Percentiles rank a stretch among this genome's conserved stretches.
Conservation (phyloP, 2,888 invertebrate species). For the Apodemia hepburni region DNA sequence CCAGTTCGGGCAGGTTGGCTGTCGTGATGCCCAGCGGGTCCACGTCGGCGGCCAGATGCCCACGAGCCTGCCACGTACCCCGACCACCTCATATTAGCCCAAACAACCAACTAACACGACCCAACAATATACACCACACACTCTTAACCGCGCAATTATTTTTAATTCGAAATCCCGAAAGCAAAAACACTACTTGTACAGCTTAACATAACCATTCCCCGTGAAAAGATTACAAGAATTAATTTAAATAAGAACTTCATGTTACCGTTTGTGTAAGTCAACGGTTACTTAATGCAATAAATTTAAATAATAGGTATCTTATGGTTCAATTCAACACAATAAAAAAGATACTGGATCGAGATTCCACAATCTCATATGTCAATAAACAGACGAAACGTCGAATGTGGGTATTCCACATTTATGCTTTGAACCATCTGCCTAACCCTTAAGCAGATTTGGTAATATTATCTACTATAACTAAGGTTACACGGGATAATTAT, state of each 20-base stretch:
- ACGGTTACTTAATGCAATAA: not conserved
- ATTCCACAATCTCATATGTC: too few relatives aligned
- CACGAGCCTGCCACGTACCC: constrained; percentile 88
- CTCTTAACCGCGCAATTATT: not conserved
- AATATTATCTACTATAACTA: too few relatives aligned
- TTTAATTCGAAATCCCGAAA: not conserved
- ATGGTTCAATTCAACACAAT: too few relatives aligned
- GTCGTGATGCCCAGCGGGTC: constrained; percentile 96
- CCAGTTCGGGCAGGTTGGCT: constrained; percentile 80
- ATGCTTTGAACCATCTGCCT: too few relatives aligned
- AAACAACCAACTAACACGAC: constrained; percentile 20
- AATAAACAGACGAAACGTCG: too few relatives aligned
- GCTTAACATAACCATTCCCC: not conserved
- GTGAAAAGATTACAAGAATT: not conserved
- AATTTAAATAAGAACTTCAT: not conserved
- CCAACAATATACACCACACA: constrained; percentile 37
- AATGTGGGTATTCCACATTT: too few relatives aligned
- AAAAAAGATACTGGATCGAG: too few relatives aligned
- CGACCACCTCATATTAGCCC: constrained; percentile 57
- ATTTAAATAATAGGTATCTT: not conserved
- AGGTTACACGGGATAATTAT: too few relatives aligned
- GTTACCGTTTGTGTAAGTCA: not conserved
- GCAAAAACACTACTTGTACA: not conserved
- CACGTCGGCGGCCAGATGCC: constrained; percentile 95
- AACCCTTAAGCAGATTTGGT: too few relatives aligned